Conservation (phyloP, 1,140 invertebrate genomes). For the Magallana angulata region DNA sequence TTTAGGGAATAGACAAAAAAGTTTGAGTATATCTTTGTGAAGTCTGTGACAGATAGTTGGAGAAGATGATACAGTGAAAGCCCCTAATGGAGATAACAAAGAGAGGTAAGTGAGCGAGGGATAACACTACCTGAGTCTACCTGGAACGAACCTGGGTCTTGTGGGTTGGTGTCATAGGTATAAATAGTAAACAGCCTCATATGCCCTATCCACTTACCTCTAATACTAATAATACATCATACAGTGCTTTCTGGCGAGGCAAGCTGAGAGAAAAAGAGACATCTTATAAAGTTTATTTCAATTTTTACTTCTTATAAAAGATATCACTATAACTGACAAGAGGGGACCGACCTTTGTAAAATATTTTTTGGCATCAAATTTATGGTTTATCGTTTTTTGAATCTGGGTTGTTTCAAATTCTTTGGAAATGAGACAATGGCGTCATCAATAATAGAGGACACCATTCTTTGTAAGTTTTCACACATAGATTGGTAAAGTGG, state of each 20-base stretch:
- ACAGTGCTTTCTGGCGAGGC: too few relatives aligned
- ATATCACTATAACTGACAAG: too few relatives aligned
- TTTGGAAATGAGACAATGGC: not conserved
- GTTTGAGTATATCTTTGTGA: not conserved
- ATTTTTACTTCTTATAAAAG: too few relatives aligned
- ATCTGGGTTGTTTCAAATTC: not conserved
- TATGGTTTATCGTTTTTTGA: not conserved
- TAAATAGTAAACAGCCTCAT: not conserved
- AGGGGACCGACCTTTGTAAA: too few relatives aligned
- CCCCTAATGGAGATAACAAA: not conserved
- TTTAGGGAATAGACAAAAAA: not conserved
- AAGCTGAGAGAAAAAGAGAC: too few relatives aligned
- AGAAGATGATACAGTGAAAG: not conserved
- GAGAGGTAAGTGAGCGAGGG: not conserved
- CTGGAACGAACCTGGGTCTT: not conserved
- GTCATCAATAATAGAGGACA: not conserved
- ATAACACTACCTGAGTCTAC: not conserved
- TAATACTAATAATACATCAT: too few relatives aligned
- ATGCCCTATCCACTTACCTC: too few relatives aligned
- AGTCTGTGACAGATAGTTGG: conserved; percentile 3
- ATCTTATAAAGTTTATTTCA: too few relatives aligned
- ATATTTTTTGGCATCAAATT: too few relatives aligned
- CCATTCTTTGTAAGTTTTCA: not conserved
- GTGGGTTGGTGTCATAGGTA: not conserved
- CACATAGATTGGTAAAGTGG: not conserved